Evolutionary conservation across 2,797 vertebrate species (phyloP), one percentile per base, ranked within the genome.

Genomic region (Erithacus rubecula): DNA sequence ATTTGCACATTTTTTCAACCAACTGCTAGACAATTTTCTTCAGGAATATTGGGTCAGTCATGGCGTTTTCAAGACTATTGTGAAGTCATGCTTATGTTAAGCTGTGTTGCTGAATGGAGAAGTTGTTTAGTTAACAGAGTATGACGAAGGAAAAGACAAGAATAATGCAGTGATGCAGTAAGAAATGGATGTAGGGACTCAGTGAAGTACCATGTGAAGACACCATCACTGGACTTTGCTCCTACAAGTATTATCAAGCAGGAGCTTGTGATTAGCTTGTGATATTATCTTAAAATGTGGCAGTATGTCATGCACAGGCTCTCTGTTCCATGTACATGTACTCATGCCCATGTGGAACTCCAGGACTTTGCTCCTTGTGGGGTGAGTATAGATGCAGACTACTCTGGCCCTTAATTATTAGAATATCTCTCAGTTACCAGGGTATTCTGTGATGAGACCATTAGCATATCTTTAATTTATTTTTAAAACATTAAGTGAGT

Each of bases 291-390:
- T 49, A 53, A 70, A 49, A 26, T 68, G 4, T 69, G 34, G 8
- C 53, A 56, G 13, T n/a, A 20, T 43, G 24, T 49, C 32, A 24
- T 24, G 24, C 11, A 20, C 36, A 41, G 34, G 10, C 18, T 64
- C 24, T 64, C 41, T 21, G 4, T 19, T 74, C 68, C 29, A 17
- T 20, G 15, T 16, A 3, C 15, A 6, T 10, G 30, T 23, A 29
- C 16, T 78, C 30, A 26, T 34, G 20, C 5, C 23, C 32, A 9
- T 20, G 11, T 5, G 4, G 5, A 32, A 10, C 15, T 15, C 62
- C 56, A 65, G 36, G 46, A 46, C 19, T 60, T 67, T 0, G 0
- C 11, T 69, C 23, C 37, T 69, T 1, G 0, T 29, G 16, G 10
- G 9, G 7, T 41, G 5, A 15, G 2, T 62, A 46, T 11, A 58